Conservation (phyloP, 1,140 invertebrate species). For the Meloidogyne exigua region DNA sequence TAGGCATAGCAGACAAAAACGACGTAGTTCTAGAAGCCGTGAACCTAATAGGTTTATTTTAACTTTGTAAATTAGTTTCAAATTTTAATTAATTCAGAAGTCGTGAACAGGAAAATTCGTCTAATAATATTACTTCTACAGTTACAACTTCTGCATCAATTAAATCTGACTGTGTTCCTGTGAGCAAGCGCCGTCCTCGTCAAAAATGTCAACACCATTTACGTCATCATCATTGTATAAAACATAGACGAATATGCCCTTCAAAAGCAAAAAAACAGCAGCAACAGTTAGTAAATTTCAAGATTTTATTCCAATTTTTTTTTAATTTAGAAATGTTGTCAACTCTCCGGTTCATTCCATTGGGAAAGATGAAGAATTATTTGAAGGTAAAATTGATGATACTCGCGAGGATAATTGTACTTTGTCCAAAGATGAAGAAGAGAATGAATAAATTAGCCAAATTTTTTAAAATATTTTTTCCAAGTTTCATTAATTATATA, state of each 20-base stretch:
- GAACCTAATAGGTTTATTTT: slow-evolving; percentile 4
- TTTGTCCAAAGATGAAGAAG: neutral
- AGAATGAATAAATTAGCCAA: neutral
- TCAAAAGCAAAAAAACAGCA: slow-evolving; percentile 54
- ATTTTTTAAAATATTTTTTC: slow-evolving; percentile 6
- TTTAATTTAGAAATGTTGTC: too few relatives aligned
- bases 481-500: neutral
- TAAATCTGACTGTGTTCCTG: neutral
- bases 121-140: neutral
- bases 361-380: neutral
- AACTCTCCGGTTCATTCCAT: too few relatives aligned
- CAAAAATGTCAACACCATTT: slow-evolving; percentile 54
- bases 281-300: neutral
- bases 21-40: neutral
- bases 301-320: neutral
- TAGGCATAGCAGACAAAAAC: neutral
- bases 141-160: neutral
- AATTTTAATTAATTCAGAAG: neutral
- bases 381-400: neutral
- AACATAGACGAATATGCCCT: slow-evolving; percentile 54
- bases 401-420: neutral
- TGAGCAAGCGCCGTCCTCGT: slow-evolving; percentile 26
- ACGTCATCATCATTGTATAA: slow-evolving; percentile 60
- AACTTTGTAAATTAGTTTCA: slow-evolving; percentile 3
- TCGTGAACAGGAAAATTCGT: neutral